These are phyloP conservation scores for Eupsilia transversa DNA, from an alignment of 2,888 invertebrate genomes.

Conservation along the genomic window DNA sequence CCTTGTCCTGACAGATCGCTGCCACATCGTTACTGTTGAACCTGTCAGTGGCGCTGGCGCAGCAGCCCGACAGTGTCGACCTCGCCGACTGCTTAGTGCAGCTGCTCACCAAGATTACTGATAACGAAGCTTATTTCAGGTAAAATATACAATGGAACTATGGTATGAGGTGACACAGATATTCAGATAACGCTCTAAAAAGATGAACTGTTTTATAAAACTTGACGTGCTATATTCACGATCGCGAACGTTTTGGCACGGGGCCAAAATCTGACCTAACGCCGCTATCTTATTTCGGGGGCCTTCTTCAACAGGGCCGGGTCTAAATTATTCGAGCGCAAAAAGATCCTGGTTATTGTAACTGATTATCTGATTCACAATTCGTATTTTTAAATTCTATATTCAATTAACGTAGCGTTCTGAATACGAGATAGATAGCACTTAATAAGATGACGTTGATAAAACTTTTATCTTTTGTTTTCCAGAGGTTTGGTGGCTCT, in stretches of 20 bases:
- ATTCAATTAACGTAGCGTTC: neutral
- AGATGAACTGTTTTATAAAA: too few relatives aligned
- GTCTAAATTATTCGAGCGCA: too few relatives aligned
- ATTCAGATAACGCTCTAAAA: too few relatives aligned
- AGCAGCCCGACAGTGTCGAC: constrained; percentile 89
- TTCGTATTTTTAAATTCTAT: neutral
- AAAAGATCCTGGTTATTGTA: neutral
- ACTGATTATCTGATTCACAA: neutral
- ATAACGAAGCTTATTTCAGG: constrained; percentile 93
- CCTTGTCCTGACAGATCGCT: constrained; percentile 91
- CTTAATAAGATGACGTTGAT: neutral
- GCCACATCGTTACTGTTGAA: constrained; percentile 94
- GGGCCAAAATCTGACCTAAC: neutral
- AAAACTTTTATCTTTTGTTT: constrained; percentile 28
- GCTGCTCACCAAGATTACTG: constrained; percentile 90
- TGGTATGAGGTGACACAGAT: too few relatives aligned
- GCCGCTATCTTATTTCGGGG: neutral
- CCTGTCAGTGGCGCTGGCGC: constrained; percentile 92
- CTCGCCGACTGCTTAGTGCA: constrained; percentile 90
- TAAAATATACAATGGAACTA: constrained; percentile 58
- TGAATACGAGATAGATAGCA: neutral
- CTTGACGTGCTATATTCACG: too few relatives aligned
- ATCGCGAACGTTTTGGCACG: neutral
- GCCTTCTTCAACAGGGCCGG: too few relatives aligned
- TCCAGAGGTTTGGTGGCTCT: constrained; percentile 94